A percentile compares a stretch with the other conserved stretches of the same genome.
These are phyloP conservation scores for Aphelinus certus DNA, from an alignment of 1,140 invertebrate genomes.

Conservation along the genomic window DNA sequence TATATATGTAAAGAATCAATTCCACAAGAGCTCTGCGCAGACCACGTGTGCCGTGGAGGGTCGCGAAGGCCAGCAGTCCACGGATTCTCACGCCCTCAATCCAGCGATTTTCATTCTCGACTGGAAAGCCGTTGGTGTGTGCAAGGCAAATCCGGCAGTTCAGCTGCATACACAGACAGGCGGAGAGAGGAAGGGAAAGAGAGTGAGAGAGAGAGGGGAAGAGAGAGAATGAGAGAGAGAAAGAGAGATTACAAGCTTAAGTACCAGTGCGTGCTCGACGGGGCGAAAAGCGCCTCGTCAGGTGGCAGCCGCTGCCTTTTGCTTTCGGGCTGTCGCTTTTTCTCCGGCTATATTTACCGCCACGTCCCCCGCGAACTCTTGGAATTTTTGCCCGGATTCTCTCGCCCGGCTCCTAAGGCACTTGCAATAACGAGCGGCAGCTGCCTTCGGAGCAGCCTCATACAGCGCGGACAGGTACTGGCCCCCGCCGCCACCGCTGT, in stretches of 20 bases:
- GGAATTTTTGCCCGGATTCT: conserved; percentile 18
- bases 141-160: background rate
- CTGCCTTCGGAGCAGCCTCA: background rate
- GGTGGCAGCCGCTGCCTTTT: background rate
- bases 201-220: background rate
- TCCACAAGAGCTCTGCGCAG: no score
- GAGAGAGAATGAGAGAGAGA: conserved; percentile 1
- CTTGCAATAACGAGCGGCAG: conserved; percentile 18
- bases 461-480: conserved; percentile 1
- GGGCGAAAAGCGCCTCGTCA: conserved; percentile 24
- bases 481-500: background rate
- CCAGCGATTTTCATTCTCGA: background rate
- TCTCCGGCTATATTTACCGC: background rate
- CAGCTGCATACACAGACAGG: background rate
- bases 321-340: conserved; percentile 14
- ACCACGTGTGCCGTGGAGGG: no score
- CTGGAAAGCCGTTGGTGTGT: no score
- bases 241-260: conserved; percentile 15
- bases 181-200: background rate
- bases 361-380: background rate
- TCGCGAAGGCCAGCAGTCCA: background rate
- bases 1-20: no score
- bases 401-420: background rate
- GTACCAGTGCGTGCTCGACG: conserved; percentile 30
- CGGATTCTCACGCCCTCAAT: conserved; percentile 7